phyloP scores from a whole-genome alignment of 2,797 vertebrate species.

The Fratercula arctica region DNA sequence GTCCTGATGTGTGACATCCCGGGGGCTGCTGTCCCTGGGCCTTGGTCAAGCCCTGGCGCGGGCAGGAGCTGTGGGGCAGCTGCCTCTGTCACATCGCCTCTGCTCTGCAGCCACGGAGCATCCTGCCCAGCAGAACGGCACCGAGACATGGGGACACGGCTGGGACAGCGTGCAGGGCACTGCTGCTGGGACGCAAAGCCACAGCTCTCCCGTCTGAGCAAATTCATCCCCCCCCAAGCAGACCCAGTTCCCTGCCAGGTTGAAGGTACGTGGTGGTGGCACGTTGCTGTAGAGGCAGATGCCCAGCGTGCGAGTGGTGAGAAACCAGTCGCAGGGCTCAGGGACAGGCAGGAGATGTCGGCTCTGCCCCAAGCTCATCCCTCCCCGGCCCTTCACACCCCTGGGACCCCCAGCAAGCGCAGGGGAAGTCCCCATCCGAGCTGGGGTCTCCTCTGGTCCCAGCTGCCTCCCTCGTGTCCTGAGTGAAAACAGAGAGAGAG shows the following conservation, averaged over 20 bases:
- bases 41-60: background rate
- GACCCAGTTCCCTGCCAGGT: background rate
- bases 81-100: background rate
- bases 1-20: fast-evolving
- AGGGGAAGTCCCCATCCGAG: conserved; percentile 61
- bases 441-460: conserved; percentile 67
- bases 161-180: fast-evolving
- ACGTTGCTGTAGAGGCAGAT: background rate
- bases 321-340: background rate
- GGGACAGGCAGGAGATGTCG: background rate
- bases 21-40: background rate
- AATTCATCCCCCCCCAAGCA: too few species aligned
- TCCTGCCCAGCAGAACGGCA: background rate
- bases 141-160: fast-evolving
- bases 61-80: background rate
- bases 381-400: fast-evolving
- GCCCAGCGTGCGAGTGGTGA: background rate
- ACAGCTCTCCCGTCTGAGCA: background rate
- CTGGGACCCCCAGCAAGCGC: background rate
- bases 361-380: fast-evolving
- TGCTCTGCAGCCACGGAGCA: fast-evolving
- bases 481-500: conserved; percentile 66
- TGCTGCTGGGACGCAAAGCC: background rate
- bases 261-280: background rate
- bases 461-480: conserved; percentile 66